Base-by-base conservation (phyloP, 2,113 vertebrate species). In the Conger conger region DNA sequence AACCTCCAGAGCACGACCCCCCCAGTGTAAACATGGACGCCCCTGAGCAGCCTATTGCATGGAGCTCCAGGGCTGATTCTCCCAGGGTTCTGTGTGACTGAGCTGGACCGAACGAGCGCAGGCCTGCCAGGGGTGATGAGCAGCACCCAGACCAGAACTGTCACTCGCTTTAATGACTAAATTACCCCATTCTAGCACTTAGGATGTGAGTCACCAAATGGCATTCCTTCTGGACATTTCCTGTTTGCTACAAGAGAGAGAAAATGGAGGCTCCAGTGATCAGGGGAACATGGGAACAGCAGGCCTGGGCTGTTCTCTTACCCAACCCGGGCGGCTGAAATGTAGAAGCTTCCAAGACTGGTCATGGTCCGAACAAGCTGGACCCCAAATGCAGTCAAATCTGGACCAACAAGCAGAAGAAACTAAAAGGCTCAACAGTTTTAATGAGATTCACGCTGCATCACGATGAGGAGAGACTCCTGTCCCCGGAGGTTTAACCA, bases 201-300 rank as follows among this genome's bases (percentile, higher is more conserved):
- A 88, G 88, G 88, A 93, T 92, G 91, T 89, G 89, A 92, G 92
- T 94, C 88, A 90, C 89, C 88, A 91, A 91, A 93, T 91, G 89
- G 88, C 79, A 92, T 92, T 94, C 93, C 91, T 93, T 93, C 60
- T 76, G 76, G 78, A 83, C 79, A 45, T 88, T 90, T 91, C 93
- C 93, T 93, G 93, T 93, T 93, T 91, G 92, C 88, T 89, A 88
- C 88, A 92, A 89, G 87, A 89, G 11, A 87, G n/a, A 88, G 81
- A 88, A 86, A 86, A 90, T 88, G 87, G 85, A 79, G 86, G 90
- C 91, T 63, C 23, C 36, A 27, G 83, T 84, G 53, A 20, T 45
- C 80, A 40, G 63, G 82, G 63, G 8, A 40, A 15, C 87, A 90
- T 90, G 88, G 88, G 89, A 36, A 89, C 92, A 91, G 90, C 89